Evolutionary conservation across 2,113 vertebrate genomes (phyloP).

Genomic region (Casuarius casuarius): DNA sequence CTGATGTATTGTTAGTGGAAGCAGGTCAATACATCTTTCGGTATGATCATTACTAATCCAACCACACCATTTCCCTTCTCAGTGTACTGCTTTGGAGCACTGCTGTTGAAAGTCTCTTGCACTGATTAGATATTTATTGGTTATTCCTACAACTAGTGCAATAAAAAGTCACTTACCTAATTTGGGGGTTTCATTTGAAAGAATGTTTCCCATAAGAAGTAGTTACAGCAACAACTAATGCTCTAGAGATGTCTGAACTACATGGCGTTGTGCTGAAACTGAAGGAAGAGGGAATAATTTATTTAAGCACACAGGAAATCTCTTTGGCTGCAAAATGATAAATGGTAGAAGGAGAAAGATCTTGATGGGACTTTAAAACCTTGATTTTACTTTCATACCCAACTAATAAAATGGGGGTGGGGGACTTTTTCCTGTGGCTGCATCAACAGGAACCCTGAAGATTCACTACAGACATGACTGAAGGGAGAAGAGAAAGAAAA

Average conservation of each 20-base stretch:
- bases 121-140: not conserved
- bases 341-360: not conserved
- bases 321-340: not conserved
- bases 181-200: not conserved
- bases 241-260: not conserved
- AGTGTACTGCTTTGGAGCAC: not conserved
- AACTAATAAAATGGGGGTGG: not conserved
- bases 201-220: not conserved
- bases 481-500: not conserved
- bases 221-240: not conserved
- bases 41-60: not conserved
- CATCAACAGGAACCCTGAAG: not conserved
- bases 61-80: not conserved
- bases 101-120: not conserved
- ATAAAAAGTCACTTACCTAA: not conserved
- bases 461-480: not conserved
- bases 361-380: not conserved
- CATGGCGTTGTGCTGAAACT: not conserved
- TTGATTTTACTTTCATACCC: not conserved
- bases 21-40: not conserved
- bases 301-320: not conserved
- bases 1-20: not conserved
- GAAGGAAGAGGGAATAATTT: not conserved
- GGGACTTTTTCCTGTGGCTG: not conserved
- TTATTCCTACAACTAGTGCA: not conserved